Base-by-base conservation (phyloP, 2,113 vertebrate genomes). In the Sterrhoptilus dennistouni region DNA sequence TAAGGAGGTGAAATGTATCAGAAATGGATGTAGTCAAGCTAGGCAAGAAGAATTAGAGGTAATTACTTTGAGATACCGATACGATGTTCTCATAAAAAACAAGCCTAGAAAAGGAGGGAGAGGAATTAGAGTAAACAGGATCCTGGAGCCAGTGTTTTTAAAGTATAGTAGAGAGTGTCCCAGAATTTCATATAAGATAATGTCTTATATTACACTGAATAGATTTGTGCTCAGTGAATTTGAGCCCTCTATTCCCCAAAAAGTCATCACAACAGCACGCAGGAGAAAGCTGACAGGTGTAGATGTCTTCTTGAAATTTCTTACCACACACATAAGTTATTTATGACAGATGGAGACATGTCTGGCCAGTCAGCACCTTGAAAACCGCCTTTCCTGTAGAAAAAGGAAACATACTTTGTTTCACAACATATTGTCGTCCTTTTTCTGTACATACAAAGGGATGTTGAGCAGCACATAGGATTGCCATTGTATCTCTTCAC, bases 1-100 rank as follows among this genome's bases (percentile, higher is more conserved):
- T 92, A 88, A 87, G 57, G 83, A 94, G 69, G 40, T 91, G 82
- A 83, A 96, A 91, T 82, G 40, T 89, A 86, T 86, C 53, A 92
- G 86, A 91, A 97, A 79, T 86, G 2, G 87, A 91, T 82, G 50
- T 81, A 90, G 68, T 69, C 80, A 81, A 82, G 64, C 38, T 74
- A 81, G 69, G 61, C 21, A 89, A 92, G 60, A 90, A 89, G 85
- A 96, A 79, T 83, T 92, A 80, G 36, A 90, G 36, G 38, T 38
- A 38, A 38, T 38, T 38, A 68, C 53, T 87, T 92, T 11, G 64
- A 84, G 50, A 38, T 86, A 83, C 63, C 36, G 36, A 20, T 40
- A 69, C 5, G 50, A 18, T 61, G 12, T 81, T 81, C n/a, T 93
- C 1, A 0, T 90, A 74, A 89, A 87, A 93, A 89, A 69, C 8